These are phyloP conservation scores for Agriopis aurantiaria DNA, from an alignment of 2,888 invertebrate genomes.

Conservation along the genomic window DNA sequence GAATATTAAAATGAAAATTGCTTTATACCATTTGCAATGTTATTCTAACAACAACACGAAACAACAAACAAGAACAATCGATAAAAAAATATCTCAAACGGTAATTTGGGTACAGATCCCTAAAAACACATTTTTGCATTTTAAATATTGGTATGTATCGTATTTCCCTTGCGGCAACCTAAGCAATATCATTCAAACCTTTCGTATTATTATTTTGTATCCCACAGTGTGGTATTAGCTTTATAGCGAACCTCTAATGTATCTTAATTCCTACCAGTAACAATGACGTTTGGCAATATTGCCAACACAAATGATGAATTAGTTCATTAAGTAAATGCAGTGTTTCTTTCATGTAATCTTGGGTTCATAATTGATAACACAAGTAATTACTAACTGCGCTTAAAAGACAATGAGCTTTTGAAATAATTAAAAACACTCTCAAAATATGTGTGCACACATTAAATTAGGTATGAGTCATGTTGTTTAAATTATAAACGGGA, in stretches of 20 bases:
- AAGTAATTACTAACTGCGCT: constrained; percentile 20
- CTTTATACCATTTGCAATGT: too few species aligned
- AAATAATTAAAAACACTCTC: background rate
- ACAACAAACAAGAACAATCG: too few species aligned
- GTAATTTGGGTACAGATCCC: too few species aligned
- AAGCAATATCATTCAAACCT: background rate
- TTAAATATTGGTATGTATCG: too few species aligned
- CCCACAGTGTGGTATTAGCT: background rate
- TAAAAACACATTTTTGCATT: too few species aligned
- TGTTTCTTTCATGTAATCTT: constrained; percentile 30
- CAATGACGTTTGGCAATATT: constrained; percentile 24
- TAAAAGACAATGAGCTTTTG: constrained; percentile 13
- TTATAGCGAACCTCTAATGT: background rate
- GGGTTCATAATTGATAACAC: constrained; percentile 8
- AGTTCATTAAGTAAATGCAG: constrained; percentile 21
- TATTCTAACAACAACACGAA: too few species aligned
- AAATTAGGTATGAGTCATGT: background rate
- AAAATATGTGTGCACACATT: background rate
- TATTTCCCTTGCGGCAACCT: too few species aligned
- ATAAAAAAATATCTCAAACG: too few species aligned
- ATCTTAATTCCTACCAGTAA: constrained; percentile 2
- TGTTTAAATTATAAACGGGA: too few species aligned
- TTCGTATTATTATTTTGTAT: background rate
- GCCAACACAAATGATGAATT: constrained; percentile 22
- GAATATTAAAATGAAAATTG: too few species aligned